Percentiles rank a stretch among this genome's conserved stretches.
These are phyloP conservation scores for Takifugu rubripes DNA, from an alignment of 2,797 vertebrate genomes.

Conservation along the genomic window DNA sequence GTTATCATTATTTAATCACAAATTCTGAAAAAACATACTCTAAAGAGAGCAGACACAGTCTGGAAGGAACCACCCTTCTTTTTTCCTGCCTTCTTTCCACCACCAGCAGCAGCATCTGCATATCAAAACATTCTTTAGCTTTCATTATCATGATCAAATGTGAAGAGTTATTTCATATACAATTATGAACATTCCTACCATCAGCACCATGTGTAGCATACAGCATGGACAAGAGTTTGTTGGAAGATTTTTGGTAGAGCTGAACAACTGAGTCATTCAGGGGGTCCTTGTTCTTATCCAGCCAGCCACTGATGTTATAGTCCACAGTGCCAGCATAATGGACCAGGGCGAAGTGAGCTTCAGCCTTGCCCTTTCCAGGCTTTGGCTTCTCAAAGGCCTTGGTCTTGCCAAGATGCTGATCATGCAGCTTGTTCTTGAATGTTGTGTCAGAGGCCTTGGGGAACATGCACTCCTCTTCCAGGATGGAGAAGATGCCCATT, in stretches of 20 bases:
- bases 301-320: constrained; percentile 82
- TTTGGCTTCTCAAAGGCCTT: constrained; percentile 79
- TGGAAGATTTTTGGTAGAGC: constrained; percentile 81
- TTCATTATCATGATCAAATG: neutral
- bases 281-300: constrained; percentile 89
- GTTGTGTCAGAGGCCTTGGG: constrained; percentile 74
- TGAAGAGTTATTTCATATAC: too few species aligned
- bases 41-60: constrained; percentile 66
- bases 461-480: constrained; percentile 93
- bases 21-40: constrained; percentile 66
- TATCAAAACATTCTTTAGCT: neutral
- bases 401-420: constrained; percentile 86
- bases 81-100: constrained; percentile 69
- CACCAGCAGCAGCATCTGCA: constrained; percentile 4
- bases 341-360: constrained; percentile 60
- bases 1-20: too few species aligned
- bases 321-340: constrained; percentile 87
- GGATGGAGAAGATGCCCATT: constrained; percentile 73
- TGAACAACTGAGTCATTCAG: constrained; percentile 83
- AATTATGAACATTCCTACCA: constrained; percentile 12
- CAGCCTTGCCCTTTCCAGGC: constrained; percentile 78
- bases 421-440: constrained; percentile 86
- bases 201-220: constrained; percentile 4
- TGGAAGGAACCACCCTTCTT: constrained; percentile 90
- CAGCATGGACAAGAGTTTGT: constrained; percentile 76